Evolutionary conservation across 2,797 vertebrate genomes (phyloP).

Genomic region (Platalea minor): DNA sequence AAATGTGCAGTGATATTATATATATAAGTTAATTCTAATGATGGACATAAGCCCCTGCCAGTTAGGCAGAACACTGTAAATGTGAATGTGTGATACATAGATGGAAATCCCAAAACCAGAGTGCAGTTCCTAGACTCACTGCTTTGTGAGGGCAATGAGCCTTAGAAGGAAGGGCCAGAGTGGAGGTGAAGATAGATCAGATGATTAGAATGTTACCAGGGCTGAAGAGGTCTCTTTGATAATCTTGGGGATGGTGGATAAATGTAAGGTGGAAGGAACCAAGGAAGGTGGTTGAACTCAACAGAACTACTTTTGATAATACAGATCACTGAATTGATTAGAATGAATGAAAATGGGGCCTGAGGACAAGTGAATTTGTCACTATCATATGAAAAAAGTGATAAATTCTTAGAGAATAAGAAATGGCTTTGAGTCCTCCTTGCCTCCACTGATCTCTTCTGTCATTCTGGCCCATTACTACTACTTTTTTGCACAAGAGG

Average conservation of each 20-base stretch:
- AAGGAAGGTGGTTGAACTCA: background rate
- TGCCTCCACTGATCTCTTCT: background rate
- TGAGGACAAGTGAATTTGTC: background rate
- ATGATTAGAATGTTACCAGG: background rate
- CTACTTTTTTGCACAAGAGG: background rate
- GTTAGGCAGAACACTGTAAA: background rate
- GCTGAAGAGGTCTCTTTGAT: background rate
- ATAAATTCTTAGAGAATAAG: background rate
- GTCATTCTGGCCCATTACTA: background rate
- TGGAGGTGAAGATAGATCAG: background rate
- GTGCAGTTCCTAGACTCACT: background rate
- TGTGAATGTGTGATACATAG: background rate
- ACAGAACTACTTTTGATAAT: background rate
- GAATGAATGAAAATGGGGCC: background rate
- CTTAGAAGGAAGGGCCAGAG: background rate
- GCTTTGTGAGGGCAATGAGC: background rate
- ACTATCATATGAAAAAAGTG: background rate
- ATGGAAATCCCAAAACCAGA: background rate
- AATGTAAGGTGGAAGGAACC: background rate
- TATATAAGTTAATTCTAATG: background rate
- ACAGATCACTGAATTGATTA: background rate
- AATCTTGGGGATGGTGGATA: background rate
- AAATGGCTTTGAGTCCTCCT: background rate
- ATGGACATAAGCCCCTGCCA: background rate
- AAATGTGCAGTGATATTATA: background rate